Base-by-base conservation (phyloP, 2,888 invertebrate species). In the Tipula lateralis region DNA sequence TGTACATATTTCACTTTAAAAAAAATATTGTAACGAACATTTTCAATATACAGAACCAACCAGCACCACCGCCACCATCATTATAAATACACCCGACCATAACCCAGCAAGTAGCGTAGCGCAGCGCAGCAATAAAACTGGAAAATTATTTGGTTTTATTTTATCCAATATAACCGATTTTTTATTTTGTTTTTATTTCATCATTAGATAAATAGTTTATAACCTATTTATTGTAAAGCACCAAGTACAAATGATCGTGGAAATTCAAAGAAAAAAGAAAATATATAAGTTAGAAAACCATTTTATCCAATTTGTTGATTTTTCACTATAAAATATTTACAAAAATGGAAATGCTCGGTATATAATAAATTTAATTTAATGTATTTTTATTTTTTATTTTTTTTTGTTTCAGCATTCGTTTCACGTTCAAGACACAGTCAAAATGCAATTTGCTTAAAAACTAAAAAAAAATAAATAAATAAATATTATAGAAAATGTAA, bases 361-460 rank as follows among this genome's bases (percentile, higher is more conserved):
- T n/a, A n/a, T 24, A 66, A 66, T 66, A 66, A 66, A 66, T 66
- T 66, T 24, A 66, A 66, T 66, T 66, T 66, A 66, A 66, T 66
- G 66, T 19, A n/a, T n/a, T n/a, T n/a, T n/a, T n/a, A n/a, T n/a
- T n/a, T n/a, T n/a, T n/a, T n/a, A n/a, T n/a, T n/a, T n/a, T n/a
- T 12, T 66, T 66, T 66, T 66, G 66, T 24, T 50, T 50, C 6
- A 50, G 9, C 36, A 12, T 50, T 50, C 16, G 9, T 66, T 66
- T 24, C 3, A 24, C 24, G 16, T 16, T 24, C 9, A 24, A 66
- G 24, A 24, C 66, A n/a, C n/a, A 66, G 66, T 66, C 66, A 19
- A 66, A 66, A 24, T 66, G 66, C 66, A 66, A 66, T 66, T 66
- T 66, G 24, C 24, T 66, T 66, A 66, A 19, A 66, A 66, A 66